Percentiles rank a stretch among this genome's conserved stretches.
phyloP scores from a whole-genome alignment of 2,888 invertebrate species.

The Leptinotarsa juncta region DNA sequence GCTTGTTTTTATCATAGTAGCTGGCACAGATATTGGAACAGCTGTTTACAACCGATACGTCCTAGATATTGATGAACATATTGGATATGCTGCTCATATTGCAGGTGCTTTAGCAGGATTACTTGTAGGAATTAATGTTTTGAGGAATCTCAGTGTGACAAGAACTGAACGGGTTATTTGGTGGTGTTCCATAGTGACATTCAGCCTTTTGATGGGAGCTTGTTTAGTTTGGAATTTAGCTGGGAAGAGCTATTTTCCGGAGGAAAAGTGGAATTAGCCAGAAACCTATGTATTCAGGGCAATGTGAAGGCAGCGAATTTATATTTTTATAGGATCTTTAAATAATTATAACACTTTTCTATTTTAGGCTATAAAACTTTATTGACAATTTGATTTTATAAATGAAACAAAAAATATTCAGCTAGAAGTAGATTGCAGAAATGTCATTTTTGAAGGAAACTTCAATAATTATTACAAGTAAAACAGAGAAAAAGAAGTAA shows the following conservation, averaged over 20 bases:
- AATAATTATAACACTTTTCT: too few species aligned
- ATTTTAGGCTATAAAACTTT: too few species aligned
- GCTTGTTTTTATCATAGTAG: constrained; percentile 83
- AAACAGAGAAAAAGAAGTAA: too few species aligned
- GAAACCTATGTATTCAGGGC: too few species aligned
- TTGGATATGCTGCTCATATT: constrained; percentile 92
- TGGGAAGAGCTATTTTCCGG: constrained; percentile 51
- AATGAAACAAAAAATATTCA: too few species aligned
- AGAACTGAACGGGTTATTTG: constrained; percentile 73
- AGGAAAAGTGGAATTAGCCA: constrained; percentile 22
- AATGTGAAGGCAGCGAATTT: not conserved
- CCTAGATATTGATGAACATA: constrained; percentile 76
- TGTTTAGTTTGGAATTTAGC: constrained; percentile 56
- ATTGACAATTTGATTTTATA: too few species aligned
- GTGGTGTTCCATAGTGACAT: constrained; percentile 79
- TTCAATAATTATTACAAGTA: too few species aligned
- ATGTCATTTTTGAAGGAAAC: too few species aligned
- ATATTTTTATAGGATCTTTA: too few species aligned
- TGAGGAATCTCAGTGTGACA: constrained; percentile 73
- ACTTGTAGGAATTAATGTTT: constrained; percentile 73
- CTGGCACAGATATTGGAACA: constrained; percentile 86
- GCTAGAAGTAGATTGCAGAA: too few species aligned
- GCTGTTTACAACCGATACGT: constrained; percentile 91
- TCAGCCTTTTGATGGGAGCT: constrained; percentile 76
- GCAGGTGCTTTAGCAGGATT: constrained; percentile 85